A percentile compares a stretch with the other conserved stretches of the same genome.
Evolutionary conservation across 2,113 vertebrate genomes (phyloP).

Genomic region (Hyla sarda): DNA sequence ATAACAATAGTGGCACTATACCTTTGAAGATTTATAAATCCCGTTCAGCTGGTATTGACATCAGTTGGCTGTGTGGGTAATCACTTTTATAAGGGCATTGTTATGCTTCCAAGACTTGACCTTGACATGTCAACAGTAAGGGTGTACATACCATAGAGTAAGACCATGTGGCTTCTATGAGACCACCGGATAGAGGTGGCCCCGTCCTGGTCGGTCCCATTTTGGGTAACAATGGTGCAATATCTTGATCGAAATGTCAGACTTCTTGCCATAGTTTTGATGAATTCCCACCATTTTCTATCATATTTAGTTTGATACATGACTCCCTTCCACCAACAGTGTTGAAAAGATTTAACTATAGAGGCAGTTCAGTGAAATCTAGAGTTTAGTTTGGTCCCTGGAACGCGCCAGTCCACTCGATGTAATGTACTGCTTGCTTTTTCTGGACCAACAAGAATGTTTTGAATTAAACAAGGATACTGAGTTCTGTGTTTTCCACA

Average conservation of each 20-base stretch:
- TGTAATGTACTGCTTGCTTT: constrained; percentile 39
- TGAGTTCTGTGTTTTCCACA: neutral
- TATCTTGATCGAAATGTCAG: neutral
- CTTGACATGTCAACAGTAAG: no score
- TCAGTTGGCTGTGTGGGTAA: no score
- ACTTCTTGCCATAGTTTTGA: neutral
- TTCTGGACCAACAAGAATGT: constrained; percentile 34
- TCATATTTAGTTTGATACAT: neutral
- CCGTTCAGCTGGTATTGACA: no score
- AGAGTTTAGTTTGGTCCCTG: constrained; percentile 2
- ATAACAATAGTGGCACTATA: no score
- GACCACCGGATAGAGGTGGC: no score
- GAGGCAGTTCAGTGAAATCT: neutral
- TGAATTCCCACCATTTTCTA: neutral
- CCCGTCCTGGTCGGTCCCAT: no score
- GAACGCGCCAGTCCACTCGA: neutral
- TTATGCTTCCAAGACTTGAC: no score
- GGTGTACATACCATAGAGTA: no score
- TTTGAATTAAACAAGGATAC: constrained; percentile 20
- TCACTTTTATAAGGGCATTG: no score
- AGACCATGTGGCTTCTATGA: no score
- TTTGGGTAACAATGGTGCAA: neutral
- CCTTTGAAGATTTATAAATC: no score
- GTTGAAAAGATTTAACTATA: constrained; percentile 4
- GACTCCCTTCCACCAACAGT: neutral